These are phyloP conservation scores for Machaerirhynchus nigripectus DNA, from an alignment of 2,113 vertebrate genomes.

Conservation along the genomic window DNA sequence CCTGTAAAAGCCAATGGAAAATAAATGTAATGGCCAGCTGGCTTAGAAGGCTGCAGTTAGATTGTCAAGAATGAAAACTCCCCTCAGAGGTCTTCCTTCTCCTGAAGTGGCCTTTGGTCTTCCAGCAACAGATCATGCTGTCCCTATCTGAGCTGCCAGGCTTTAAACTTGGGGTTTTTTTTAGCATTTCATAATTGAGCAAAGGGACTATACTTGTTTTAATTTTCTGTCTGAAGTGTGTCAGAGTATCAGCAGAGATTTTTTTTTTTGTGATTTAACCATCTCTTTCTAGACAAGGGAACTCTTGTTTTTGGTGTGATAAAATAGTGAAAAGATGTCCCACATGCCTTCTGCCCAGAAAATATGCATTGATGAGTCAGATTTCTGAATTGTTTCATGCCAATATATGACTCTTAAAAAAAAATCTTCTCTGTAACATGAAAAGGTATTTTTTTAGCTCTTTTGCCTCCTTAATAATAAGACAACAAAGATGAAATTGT, in stretches of 20 bases:
- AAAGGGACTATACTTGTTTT: neutral
- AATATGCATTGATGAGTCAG: neutral
- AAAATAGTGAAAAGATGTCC: neutral
- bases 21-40: slow-evolving; percentile 24
- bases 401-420: neutral
- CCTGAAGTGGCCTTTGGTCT: neutral
- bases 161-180: neutral
- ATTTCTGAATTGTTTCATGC: neutral
- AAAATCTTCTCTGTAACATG: neutral
- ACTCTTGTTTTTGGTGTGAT: neutral
- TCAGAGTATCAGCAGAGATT: neutral
- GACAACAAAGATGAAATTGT: neutral
- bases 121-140: neutral
- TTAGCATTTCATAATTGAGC: neutral
- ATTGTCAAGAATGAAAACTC: neutral
- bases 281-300: neutral
- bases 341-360: neutral
- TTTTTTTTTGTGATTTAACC: neutral
- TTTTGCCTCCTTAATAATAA: neutral
- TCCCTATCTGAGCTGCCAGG: neutral
- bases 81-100: neutral
- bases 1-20: slow-evolving; percentile 38
- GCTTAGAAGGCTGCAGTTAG: slow-evolving; percentile 21
- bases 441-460: neutral
- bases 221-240: neutral